Percentiles rank a stretch among this genome's conserved stretches.
Evolutionary conservation across 2,113 vertebrate genomes (phyloP).

Genomic region (Miniopterus natalensis): DNA sequence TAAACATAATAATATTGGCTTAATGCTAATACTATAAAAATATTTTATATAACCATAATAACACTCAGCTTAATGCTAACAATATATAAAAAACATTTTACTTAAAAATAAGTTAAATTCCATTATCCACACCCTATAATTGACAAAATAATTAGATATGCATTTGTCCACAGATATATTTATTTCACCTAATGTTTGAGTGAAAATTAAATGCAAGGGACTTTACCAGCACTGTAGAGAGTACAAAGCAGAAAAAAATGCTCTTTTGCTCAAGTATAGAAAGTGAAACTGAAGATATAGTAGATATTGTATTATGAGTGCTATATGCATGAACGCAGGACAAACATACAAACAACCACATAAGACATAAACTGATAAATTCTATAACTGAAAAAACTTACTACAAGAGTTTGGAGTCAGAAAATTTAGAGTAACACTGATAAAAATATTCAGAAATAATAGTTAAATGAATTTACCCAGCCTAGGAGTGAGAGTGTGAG

Average conservation of each 20-base stretch:
- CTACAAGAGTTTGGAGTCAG: neutral
- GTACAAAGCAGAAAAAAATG: neutral
- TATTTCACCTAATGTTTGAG: slow-evolving; percentile 33
- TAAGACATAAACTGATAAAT: neutral
- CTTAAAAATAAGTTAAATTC: slow-evolving; percentile 47
- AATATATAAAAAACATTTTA: neutral
- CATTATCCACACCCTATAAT: neutral
- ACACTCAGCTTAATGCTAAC: neutral
- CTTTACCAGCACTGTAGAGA: neutral
- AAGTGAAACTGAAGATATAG: slow-evolving; percentile 8
- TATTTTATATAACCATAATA: neutral
- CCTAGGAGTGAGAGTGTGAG: neutral
- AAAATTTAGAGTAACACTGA: neutral
- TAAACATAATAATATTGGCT: neutral
- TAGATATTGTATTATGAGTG: neutral
- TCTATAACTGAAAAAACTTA: neutral
- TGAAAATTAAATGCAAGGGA: neutral
- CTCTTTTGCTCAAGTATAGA: neutral
- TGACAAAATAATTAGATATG: slow-evolving; percentile 18
- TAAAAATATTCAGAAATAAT: slow-evolving; percentile 20
- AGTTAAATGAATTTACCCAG: neutral
- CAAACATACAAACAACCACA: neutral
- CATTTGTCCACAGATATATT: neutral
- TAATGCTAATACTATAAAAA: neutral
- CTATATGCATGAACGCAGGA: neutral